A percentile compares a stretch with the other conserved stretches of the same genome.
Evolutionary conservation across 2,888 invertebrate species (phyloP).

Genomic region (Melanostoma scalare): DNA sequence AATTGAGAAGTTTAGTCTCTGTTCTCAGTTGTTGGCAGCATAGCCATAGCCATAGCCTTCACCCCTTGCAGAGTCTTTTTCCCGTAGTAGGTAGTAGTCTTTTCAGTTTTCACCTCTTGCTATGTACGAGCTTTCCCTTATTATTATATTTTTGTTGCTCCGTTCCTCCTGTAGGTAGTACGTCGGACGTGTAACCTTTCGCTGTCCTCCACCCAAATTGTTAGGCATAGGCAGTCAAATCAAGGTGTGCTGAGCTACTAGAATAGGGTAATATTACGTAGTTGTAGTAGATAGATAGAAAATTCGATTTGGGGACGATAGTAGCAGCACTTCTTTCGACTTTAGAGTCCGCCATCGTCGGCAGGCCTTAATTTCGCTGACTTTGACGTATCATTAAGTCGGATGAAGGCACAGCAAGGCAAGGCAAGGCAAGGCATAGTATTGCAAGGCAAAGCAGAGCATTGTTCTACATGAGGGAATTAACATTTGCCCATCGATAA

Average conservation of each 20-base stretch:
- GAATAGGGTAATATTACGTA: constrained; percentile 33
- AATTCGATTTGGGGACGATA: constrained; percentile 35
- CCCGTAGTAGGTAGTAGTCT: constrained; percentile 18
- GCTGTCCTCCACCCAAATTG: constrained; percentile 61
- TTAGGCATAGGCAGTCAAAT: constrained; percentile 18
- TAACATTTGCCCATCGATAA: constrained; percentile 29
- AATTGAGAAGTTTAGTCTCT: no score
- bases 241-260: constrained; percentile 1
- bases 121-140: constrained; percentile 22
- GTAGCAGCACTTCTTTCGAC: constrained; percentile 21
- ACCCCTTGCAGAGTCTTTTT: constrained; percentile 38
- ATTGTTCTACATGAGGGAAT: constrained; percentile 41
- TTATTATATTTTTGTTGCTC: constrained; percentile 25
- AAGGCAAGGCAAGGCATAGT: constrained; percentile 21
- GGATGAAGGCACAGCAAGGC: constrained; percentile 27
- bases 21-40: not conserved
- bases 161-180: not conserved
- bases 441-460: constrained; percentile 24
- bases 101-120: constrained; percentile 3
- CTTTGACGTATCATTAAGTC: constrained; percentile 50
- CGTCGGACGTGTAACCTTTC: constrained; percentile 51
- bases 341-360: constrained; percentile 26
- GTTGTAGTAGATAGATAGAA: constrained; percentile 35
- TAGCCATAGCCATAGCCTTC: constrained; percentile 9
- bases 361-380: constrained; percentile 48